Base-by-base conservation (phyloP, 2,888 invertebrate species). In the Temnothorax ravouxi region DNA sequence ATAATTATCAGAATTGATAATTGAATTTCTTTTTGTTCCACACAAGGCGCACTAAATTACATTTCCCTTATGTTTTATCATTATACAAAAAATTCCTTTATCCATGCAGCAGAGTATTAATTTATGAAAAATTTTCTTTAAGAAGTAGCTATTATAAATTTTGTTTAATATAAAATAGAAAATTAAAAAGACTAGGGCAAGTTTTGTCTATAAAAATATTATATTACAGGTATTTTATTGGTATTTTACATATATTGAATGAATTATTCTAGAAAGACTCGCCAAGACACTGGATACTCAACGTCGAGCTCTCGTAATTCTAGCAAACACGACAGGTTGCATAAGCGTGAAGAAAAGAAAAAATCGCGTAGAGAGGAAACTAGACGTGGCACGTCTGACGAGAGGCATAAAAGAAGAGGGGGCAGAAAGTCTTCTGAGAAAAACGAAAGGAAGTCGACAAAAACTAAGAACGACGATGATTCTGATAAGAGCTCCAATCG, bases 251-350 rank as follows among this genome's bases (percentile, higher is more conserved):
- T 8, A 47, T 64, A 38, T 76, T n/a, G 18, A 29, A 59, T 21
- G 8, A 62, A 81, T 64, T 44, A 34, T 71, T 29, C 6, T 21
- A 95, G 95, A 84, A 95, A 94, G 92, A 91, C 92, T 1, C 94
- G 96, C 13, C 97, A 97, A 93, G 97, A 97, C 91, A 97, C 97
- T 0, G 97, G 97, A 15, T 97, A 97, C 90, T 97, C 97, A 1
- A 97, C 97, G 1, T 97, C 96, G 75, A 97, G 96, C 93, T 96
- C 96, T 0, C 96, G 96, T 89, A 96, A 96, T 85, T 95, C 96
- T 1, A 95, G 94, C 79, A 93, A 91, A 76, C 93, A 88, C 50
- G 91, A 91, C 11, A 92, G 90, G 79, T 89, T 87, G 15, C 83
- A 91, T 2, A 91, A 91, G 18, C 91, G 88, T 3, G 92, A 92